These are phyloP conservation scores for Chrosomus eos DNA, from an alignment of 2,797 vertebrate species.

Conservation along the genomic window DNA sequence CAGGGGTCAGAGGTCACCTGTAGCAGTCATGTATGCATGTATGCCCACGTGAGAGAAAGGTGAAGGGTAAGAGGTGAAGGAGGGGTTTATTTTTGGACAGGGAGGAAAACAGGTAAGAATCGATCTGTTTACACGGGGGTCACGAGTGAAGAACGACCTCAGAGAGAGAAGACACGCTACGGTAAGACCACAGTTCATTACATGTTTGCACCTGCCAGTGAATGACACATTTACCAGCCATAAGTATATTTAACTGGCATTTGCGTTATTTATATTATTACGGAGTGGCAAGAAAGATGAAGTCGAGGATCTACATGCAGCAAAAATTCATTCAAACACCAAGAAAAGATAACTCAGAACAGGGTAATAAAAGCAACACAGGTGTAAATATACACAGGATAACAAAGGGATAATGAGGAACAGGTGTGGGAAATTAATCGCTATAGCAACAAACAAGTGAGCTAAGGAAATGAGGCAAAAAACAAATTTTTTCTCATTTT, in stretches of 20 bases:
- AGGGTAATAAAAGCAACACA: neutral
- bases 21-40: neutral
- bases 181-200: neutral
- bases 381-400: neutral
- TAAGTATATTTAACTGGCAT: neutral
- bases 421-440: too few species aligned
- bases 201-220: neutral
- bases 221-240: neutral
- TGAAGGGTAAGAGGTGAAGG: conserved; percentile 60
- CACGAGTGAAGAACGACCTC: conserved; percentile 68
- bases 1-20: conserved; percentile 56
- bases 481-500: too few species aligned
- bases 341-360: neutral
- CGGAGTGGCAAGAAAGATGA: neutral
- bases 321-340: neutral
- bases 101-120: conserved; percentile 70
- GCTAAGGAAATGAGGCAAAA: too few species aligned
- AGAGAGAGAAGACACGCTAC: conserved; percentile 24
- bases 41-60: conserved; percentile 19
- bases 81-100: conserved; percentile 73
- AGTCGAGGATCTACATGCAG: neutral
- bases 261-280: neutral
- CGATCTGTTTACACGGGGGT: conserved; percentile 78
- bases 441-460: too few species aligned
- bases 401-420: neutral